Conservation (phyloP, 2,797 vertebrate genomes). For the Parauchenoglanis punctatus region DNA sequence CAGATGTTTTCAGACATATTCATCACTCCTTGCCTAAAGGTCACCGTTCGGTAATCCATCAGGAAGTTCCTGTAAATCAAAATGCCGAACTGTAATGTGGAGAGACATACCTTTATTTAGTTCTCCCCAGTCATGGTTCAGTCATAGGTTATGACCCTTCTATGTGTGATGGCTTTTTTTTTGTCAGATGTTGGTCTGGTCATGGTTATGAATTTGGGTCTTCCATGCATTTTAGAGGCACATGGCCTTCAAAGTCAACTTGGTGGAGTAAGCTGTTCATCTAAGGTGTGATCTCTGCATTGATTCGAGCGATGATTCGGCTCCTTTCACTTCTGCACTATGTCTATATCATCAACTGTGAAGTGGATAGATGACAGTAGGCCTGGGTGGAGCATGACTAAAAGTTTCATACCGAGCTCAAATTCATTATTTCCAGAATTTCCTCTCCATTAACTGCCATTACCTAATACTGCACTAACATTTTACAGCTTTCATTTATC, state of each 20-base stretch:
- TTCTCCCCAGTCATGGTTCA: conserved; percentile 60
- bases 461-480: neutral
- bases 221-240: conserved; percentile 34
- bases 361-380: neutral
- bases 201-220: conserved; percentile 39
- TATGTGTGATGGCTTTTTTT: conserved; percentile 48
- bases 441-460: neutral
- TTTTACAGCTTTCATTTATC: neutral
- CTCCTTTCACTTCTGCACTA: neutral
- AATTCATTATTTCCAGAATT: conserved; percentile 22
- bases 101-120: conserved; percentile 58
- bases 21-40: conserved; percentile 86
- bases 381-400: neutral
- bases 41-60: conserved; percentile 92
- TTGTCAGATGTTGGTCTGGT: conserved; percentile 46
- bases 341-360: conserved; percentile 20
- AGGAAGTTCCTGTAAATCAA: conserved; percentile 82
- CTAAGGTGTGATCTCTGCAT: conserved; percentile 24
- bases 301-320: conserved; percentile 9
- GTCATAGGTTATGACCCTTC: conserved; percentile 65
- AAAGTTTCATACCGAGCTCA: conserved; percentile 17
- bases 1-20: conserved; percentile 95
- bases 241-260: conserved; percentile 30
- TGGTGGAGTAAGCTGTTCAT: conserved; percentile 18
- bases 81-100: conserved; percentile 65